Conservation (phyloP, 2,113 vertebrate species). For the Pedetes capensis region DNA sequence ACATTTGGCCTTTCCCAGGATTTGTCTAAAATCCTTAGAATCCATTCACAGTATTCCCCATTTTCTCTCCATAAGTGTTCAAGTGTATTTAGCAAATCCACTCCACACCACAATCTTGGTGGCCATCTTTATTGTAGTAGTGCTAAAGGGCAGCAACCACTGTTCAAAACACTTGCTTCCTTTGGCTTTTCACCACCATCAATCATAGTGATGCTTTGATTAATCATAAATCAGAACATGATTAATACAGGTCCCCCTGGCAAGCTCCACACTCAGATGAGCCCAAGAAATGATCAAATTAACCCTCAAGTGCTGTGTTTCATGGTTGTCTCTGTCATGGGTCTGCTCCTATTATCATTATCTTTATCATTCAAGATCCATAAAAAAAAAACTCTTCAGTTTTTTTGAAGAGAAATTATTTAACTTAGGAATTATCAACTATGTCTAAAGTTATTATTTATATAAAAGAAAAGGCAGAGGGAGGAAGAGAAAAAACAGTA, state of each 20-base stretch:
- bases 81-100: not conserved
- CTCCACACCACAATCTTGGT: not conserved
- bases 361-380: not conserved
- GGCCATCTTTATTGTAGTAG: not conserved
- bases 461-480: not conserved
- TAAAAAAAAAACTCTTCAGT: not conserved
- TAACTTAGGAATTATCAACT: not conserved
- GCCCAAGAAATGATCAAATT: not conserved
- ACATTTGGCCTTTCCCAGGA: not conserved
- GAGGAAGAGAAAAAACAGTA: not conserved
- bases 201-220: too few species aligned
- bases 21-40: not conserved
- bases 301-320: not conserved
- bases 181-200: not conserved
- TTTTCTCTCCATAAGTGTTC: too few species aligned
- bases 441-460: not conserved
- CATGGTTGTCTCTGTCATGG: not conserved
- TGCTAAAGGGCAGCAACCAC: not conserved
- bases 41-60: not conserved
- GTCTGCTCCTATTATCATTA: not conserved
- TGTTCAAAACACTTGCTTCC: not conserved
- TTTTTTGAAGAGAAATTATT: not conserved
- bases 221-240: not conserved
- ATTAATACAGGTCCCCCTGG: not conserved
- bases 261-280: not conserved